These are phyloP conservation scores for Pterostichus madidus DNA, from an alignment of 2,888 invertebrate genomes.

Conservation along the genomic window DNA sequence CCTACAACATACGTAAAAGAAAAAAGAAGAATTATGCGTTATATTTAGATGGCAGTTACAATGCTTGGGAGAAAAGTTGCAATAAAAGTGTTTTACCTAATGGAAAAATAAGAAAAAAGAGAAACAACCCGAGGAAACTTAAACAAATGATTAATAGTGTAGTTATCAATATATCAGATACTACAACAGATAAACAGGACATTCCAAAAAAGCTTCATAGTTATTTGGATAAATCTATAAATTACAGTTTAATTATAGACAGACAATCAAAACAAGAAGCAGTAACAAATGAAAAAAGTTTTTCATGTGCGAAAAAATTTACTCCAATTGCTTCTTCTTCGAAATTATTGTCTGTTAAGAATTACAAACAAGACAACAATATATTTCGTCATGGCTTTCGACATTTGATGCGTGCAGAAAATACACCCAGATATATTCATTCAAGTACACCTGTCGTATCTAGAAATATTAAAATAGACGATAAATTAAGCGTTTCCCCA, in stretches of 20 bases:
- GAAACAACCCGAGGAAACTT: conserved; percentile 10
- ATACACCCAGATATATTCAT: conserved; percentile 55
- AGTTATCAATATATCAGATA: conserved; percentile 35
- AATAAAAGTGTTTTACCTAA: conserved; percentile 1
- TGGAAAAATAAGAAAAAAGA: conserved; percentile 16
- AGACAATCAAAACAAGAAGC: conserved; percentile 54
- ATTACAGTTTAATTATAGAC: conserved; percentile 68
- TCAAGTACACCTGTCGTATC: conserved; percentile 61
- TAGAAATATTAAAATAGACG: conserved; percentile 10
- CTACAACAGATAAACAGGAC: conserved; percentile 15
- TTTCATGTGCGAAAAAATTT: conserved; percentile 44
- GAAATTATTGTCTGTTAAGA: neutral
- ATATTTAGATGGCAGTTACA: neutral
- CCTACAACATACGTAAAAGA: conserved; percentile 26
- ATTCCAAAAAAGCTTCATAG: conserved; percentile 24
- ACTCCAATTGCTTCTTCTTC: conserved; percentile 47
- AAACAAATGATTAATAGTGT: conserved; percentile 20
- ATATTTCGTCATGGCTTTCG: conserved; percentile 35
- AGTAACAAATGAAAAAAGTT: conserved; percentile 12
- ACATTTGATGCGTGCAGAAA: conserved; percentile 59
- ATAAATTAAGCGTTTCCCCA: conserved; percentile 49
- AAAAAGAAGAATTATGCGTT: conserved; percentile 7
- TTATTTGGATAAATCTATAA: conserved; percentile 68
- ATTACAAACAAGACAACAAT: conserved; percentile 10
- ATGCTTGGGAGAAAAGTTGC: neutral